Percentiles rank a stretch among this genome's conserved stretches.
Evolutionary conservation across 1,140 invertebrate species (phyloP).

Genomic region (Drosophila mojavensis): DNA sequence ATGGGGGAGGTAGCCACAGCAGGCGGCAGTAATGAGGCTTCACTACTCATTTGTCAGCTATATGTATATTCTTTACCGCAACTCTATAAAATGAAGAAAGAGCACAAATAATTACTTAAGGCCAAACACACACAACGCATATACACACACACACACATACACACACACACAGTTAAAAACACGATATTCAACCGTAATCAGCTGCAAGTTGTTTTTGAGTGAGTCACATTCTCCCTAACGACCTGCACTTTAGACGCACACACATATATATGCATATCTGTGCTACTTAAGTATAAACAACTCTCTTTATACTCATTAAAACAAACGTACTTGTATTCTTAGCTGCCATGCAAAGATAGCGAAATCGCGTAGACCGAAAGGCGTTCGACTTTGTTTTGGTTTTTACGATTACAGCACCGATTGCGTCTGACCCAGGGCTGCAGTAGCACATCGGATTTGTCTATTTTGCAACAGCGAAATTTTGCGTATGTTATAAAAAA

Average conservation of each 20-base stretch:
- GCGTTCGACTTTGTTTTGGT: slow-evolving; percentile 38
- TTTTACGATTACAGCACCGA: slow-evolving; percentile 20
- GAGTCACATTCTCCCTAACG: slow-evolving; percentile 17
- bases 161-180: neutral
- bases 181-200: slow-evolving; percentile 27
- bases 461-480: neutral
- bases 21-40: slow-evolving; percentile 31
- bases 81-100: slow-evolving; percentile 42
- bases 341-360: slow-evolving; percentile 23
- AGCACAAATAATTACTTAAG: neutral
- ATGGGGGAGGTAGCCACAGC: slow-evolving; percentile 29
- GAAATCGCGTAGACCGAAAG: slow-evolving; percentile 5
- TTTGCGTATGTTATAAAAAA: slow-evolving; percentile 2
- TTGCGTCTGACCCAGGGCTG: slow-evolving; percentile 22
- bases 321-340: slow-evolving; percentile 30
- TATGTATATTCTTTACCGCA: slow-evolving; percentile 18
- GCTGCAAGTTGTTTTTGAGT: slow-evolving; percentile 25
- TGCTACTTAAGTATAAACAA: neutral
- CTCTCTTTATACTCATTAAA: neutral
- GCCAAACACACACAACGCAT: neutral
- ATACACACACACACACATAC: neutral
- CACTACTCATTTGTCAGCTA: slow-evolving; percentile 19
- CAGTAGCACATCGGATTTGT: neutral
- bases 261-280: neutral
- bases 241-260: neutral